These are phyloP conservation scores for western clawed frog (Xenopus tropicalis) DNA, from an alignment of 2,113 vertebrate genomes.

Conservation along the genomic window DNA sequence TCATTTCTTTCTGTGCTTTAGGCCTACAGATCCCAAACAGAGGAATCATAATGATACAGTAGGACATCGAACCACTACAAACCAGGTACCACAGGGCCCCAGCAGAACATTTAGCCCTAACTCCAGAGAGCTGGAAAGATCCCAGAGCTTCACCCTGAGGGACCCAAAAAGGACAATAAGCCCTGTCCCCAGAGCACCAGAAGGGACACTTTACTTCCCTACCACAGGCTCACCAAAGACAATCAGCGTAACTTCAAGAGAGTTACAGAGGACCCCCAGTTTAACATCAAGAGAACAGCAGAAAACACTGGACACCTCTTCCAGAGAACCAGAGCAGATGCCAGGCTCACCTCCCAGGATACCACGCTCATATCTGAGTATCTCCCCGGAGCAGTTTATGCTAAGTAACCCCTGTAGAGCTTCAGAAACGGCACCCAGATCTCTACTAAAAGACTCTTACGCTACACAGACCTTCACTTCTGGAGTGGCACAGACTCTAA, in stretches of 20 bases:
- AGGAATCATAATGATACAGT: neutral
- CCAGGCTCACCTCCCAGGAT: too few relatives aligned
- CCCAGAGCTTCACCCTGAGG: neutral
- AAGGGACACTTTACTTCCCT: neutral
- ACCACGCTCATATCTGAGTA: neutral
- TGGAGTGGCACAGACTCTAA: neutral
- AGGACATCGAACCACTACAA: neutral
- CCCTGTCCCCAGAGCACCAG: neutral
- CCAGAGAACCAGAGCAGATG: too few relatives aligned
- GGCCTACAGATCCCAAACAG: neutral
- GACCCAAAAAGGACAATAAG: neutral
- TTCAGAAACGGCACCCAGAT: neutral
- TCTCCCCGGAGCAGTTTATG: neutral
- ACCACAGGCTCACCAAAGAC: neutral
- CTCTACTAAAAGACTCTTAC: neutral
- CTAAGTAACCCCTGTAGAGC: neutral
- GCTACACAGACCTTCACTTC: neutral
- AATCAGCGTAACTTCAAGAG: neutral
- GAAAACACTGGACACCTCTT: too few relatives aligned
- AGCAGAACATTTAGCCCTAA: neutral
- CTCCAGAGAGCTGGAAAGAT: neutral
- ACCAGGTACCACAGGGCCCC: too few relatives aligned
- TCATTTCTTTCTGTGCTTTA: neutral
- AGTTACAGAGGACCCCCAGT: neutral
- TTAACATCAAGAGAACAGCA: neutral